Evolutionary conservation across 2,888 invertebrate species (phyloP), one percentile per base, ranked within the genome.

Genomic region (Invenusta paracnida): DNA sequence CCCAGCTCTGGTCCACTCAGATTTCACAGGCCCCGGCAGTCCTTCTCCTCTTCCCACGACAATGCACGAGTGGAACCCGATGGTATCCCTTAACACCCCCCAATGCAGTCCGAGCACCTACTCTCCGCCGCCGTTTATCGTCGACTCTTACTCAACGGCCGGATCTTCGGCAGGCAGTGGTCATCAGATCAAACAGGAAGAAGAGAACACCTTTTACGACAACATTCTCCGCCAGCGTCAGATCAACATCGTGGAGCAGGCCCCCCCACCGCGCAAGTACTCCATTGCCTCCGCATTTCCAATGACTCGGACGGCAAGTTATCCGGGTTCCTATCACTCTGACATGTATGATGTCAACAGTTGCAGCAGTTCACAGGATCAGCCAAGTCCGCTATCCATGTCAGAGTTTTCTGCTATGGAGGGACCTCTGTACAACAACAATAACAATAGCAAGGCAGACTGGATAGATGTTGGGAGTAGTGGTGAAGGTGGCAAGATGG

Each of bases 211-310:
- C 25, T 73, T 23, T 2, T 73, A 73, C 27, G 73, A 73, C 17
- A 73, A 73, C 73, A 73, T 73, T 25, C 73, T 73, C 27, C 73
- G 73, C 27, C 73, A 73, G 73, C 73, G 73, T 2, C 73, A 73
- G 5, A 25, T 73, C 11, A 73, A 73, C 23, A 73, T 23, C 25
- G 73, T 25, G 2, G 73, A 73, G 27, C 73, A 73, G 27, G 11
- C 73, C 73, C 23, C 73, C 2, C 11, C 23, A 23, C 27, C 5
- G 2, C 73, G 73, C 5, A 13, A 5, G 11, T 73, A 5, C 27
- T 2, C 73, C 73, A 13, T 13, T 23, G 5, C 73, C 73, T 5
- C 73, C 2, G 73, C 23, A 5, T 73, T 73, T 23, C 73, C 73
- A 23, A 23, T 73, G 2, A 13, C 73, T 23, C 5, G 73, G 27